Conservation (phyloP, 1,140 invertebrate species). For the Neocloeon triangulifer region DNA sequence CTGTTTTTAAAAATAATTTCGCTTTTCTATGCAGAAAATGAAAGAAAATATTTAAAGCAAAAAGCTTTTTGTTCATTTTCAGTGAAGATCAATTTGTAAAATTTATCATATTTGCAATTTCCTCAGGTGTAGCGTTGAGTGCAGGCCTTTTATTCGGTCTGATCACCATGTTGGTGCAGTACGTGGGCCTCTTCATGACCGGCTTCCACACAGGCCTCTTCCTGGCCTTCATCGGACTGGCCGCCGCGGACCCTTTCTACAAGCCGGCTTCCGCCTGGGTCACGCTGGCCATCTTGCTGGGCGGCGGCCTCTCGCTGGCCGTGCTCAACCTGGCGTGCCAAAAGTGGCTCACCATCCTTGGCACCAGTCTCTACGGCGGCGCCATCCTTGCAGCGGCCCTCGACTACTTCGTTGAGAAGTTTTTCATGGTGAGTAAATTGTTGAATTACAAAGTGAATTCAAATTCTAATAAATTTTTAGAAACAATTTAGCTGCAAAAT, state of each 20-base stretch:
- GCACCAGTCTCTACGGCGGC: conserved; percentile 52
- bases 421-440: no score
- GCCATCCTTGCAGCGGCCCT: conserved; percentile 42
- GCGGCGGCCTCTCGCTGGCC: conserved; percentile 40
- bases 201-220: conserved; percentile 59
- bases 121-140: conserved; percentile 38
- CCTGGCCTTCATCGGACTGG: conserved; percentile 30
- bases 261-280: conserved; percentile 28
- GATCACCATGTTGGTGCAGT: conserved; percentile 60
- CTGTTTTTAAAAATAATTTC: no score
- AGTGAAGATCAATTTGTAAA: no score
- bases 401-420: conserved; percentile 55
- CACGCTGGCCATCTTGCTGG: conserved; percentile 34
- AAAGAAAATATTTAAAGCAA: background rate
- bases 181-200: conserved; percentile 60
- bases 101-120: no score
- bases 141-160: conserved; percentile 56
- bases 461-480: no score
- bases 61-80: conserved; percentile 3
- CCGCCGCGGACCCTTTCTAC: conserved; percentile 27
- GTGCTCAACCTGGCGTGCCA: conserved; percentile 50
- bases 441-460: no score
- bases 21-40: no score
- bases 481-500: no score
- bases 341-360: conserved; percentile 46